These are phyloP conservation scores for Acleris emargana DNA, from an alignment of 2,888 invertebrate genomes.

Conservation along the genomic window DNA sequence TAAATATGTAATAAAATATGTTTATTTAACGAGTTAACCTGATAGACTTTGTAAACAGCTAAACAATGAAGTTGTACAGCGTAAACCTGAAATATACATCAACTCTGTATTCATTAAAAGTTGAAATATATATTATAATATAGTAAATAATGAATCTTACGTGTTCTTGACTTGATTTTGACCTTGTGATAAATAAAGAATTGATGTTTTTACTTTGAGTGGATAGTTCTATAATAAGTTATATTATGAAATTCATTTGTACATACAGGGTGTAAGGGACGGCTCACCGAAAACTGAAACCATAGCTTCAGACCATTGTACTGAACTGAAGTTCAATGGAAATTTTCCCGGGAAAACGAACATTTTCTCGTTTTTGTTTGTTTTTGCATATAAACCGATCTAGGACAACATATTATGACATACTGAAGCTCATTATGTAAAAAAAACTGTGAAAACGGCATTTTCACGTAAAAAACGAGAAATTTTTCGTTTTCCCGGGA, in stretches of 20 bases:
- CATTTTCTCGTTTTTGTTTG: no score
- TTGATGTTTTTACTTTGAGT: constrained; percentile 32
- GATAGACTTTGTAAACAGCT: constrained; percentile 78
- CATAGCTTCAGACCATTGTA: no score
- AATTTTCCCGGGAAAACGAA: no score
- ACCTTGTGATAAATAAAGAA: constrained; percentile 25
- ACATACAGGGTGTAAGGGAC: no score
- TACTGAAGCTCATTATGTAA: no score
- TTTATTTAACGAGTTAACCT: constrained; percentile 70
- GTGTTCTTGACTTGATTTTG: neutral
- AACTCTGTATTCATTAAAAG: constrained; percentile 20
- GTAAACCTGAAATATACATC: constrained; percentile 46
- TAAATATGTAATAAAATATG: constrained; percentile 76
- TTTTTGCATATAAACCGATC: no score
- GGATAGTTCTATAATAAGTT: constrained; percentile 55
- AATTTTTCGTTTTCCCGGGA: no score
- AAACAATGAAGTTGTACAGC: constrained; percentile 64
- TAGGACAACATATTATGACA: no score
- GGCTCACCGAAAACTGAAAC: no score
- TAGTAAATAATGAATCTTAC: neutral
- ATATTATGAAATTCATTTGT: constrained; percentile 31
- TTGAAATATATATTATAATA: constrained; percentile 1
- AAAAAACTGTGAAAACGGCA: no score
- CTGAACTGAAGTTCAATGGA: no score
- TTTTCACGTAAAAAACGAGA: no score